Percentiles rank a stretch among this genome's conserved stretches.
Evolutionary conservation across 2,888 invertebrate species (phyloP).

Genomic region (Alloscopus bannaensis): DNA sequence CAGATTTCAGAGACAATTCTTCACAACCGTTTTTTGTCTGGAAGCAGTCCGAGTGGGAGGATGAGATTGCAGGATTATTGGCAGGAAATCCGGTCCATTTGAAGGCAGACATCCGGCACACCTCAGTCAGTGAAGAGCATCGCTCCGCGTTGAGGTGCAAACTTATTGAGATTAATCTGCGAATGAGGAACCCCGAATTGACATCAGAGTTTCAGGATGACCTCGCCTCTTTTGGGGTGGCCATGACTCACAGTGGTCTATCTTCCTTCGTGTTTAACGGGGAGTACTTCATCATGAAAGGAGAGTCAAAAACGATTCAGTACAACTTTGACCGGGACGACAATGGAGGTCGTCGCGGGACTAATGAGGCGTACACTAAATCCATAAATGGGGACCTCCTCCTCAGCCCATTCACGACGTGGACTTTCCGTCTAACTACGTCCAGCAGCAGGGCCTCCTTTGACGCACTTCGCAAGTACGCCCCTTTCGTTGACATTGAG

Average conservation of each 20-base stretch:
- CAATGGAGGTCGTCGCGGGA: constrained; percentile 25
- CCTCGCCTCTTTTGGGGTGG: constrained; percentile 17
- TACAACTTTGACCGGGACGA: constrained; percentile 45
- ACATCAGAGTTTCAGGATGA: constrained; percentile 13
- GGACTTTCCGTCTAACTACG: constrained; percentile 20
- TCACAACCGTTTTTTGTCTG: constrained; percentile 43
- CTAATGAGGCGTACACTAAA: constrained; percentile 32
- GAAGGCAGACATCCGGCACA: constrained; percentile 12
- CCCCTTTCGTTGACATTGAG: constrained; percentile 30
- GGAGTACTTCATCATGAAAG: constrained; percentile 11
- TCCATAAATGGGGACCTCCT: constrained; percentile 34
- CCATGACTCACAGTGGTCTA: constrained; percentile 40
- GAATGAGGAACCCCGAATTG: not conserved
- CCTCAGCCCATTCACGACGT: constrained; percentile 42
- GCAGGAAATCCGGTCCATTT: constrained; percentile 13
- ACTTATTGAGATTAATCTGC: constrained; percentile 35
- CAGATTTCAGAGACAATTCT: constrained; percentile 24
- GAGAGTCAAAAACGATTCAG: not conserved
- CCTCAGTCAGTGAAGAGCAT: not conserved
- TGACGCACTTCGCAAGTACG: constrained; percentile 9
- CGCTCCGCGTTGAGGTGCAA: constrained; percentile 45
- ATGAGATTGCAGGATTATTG: constrained; percentile 19
- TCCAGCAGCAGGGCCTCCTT: not conserved
- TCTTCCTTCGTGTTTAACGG: constrained; percentile 23
- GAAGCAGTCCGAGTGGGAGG: constrained; percentile 4